Evolutionary conservation across 2,888 invertebrate genomes (phyloP).

Genomic region (Piscicola geometra): DNA sequence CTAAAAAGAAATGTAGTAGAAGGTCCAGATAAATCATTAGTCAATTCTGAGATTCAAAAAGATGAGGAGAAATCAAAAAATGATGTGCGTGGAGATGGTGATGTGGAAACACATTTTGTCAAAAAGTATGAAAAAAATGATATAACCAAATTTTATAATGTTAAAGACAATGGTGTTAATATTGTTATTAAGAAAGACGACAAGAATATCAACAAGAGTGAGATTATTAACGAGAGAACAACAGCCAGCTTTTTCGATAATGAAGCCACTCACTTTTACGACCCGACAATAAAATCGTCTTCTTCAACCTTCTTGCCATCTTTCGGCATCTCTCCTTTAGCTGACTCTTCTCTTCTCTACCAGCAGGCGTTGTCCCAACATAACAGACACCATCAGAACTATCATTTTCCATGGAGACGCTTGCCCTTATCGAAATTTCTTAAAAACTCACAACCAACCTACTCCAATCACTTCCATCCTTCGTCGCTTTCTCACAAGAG

Average conservation of each 20-base stretch:
- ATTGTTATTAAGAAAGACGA: background rate
- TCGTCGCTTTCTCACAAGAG: background rate
- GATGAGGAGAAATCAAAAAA: too few species aligned
- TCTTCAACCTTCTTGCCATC: background rate
- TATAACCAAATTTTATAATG: background rate
- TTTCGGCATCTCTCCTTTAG: too few species aligned
- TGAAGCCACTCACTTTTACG: conserved; percentile 3
- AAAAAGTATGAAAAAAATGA: background rate
- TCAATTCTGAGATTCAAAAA: background rate
- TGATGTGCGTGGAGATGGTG: too few species aligned
- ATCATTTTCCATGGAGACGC: conserved; percentile 5
- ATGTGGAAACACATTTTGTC: too few species aligned
- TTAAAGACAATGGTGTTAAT: background rate
- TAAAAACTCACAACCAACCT: background rate
- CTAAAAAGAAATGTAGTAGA: background rate
- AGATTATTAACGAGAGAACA: background rate
- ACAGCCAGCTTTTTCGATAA: background rate
- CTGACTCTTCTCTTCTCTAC: background rate
- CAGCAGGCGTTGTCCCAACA: background rate
- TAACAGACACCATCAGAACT: background rate
- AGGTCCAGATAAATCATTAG: too few species aligned
- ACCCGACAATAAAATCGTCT: background rate
- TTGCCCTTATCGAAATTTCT: background rate
- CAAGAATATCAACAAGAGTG: background rate
- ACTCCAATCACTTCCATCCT: background rate